Evolutionary conservation across 2,797 vertebrate species (phyloP).

Genomic region (Sebastolobus altivelis): DNA sequence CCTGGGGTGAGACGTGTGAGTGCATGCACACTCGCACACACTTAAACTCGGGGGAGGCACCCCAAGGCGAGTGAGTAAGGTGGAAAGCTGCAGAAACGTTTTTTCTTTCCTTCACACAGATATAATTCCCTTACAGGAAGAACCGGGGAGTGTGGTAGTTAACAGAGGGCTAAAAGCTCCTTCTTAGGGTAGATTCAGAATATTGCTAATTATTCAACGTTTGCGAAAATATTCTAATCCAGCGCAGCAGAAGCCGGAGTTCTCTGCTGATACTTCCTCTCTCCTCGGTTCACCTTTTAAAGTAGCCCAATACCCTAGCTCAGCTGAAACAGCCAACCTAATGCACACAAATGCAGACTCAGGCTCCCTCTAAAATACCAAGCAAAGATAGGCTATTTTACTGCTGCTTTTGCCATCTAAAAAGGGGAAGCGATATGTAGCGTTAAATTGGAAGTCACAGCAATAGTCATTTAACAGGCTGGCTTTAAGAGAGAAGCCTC

Average conservation of each 20-base stretch:
- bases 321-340: constrained; percentile 65
- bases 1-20: constrained; percentile 57
- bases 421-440: constrained; percentile 72
- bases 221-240: constrained; percentile 35
- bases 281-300: constrained; percentile 59
- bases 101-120: constrained; percentile 33
- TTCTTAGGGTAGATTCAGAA: constrained; percentile 34
- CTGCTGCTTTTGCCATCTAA: constrained; percentile 70
- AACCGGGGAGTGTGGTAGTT: constrained; percentile 21
- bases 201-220: constrained; percentile 55
- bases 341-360: constrained; percentile 73
- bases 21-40: constrained; percentile 26
- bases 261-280: constrained; percentile 41
- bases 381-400: constrained; percentile 63
- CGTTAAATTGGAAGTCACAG: constrained; percentile 79
- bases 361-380: constrained; percentile 58
- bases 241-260: constrained; percentile 21
- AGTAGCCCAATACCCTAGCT: constrained; percentile 56
- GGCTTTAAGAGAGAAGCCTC: constrained; percentile 68
- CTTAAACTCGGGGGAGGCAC: constrained; percentile 43
- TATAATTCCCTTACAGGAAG: constrained; percentile 17
- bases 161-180: constrained; percentile 38
- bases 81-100: constrained; percentile 27
- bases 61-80: constrained; percentile 31
- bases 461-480: constrained; percentile 75